A percentile compares a stretch with the other conserved stretches of the same genome.
Evolutionary conservation across 2,113 vertebrate genomes (phyloP).

Genomic region (Junco hyemalis): DNA sequence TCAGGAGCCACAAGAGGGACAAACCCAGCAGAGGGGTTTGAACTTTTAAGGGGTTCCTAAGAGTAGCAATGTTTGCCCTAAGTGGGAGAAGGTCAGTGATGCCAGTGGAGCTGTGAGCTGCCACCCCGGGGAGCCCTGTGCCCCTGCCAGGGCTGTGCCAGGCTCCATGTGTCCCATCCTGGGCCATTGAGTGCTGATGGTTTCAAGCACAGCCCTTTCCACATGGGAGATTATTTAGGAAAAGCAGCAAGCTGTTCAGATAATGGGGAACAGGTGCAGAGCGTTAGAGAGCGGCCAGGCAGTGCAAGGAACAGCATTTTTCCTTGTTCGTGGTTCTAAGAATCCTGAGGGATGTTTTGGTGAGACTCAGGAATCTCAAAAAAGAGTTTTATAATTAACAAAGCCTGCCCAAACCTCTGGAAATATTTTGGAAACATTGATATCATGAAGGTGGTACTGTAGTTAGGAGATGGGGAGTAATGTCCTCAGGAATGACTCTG

Average conservation of each 20-base stretch:
- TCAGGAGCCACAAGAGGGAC: not conserved
- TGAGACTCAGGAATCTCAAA: not conserved
- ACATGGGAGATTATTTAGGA: not conserved
- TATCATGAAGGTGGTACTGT: not conserved
- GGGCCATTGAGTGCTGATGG: not conserved
- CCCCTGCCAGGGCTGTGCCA: not conserved
- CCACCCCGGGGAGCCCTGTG: accelerated
- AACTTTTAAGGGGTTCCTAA: not conserved
- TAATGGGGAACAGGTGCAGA: constrained; percentile 24
- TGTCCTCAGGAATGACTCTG: not conserved
- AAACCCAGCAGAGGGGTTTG: not conserved
- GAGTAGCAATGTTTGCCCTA: not conserved
- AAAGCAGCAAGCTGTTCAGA: not conserved
- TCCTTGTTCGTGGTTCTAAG: not conserved
- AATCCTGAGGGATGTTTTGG: not conserved
- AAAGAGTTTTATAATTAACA: not conserved
- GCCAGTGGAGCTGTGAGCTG: not conserved
- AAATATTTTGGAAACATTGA: not conserved
- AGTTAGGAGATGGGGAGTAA: not conserved
- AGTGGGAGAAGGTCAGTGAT: not conserved
- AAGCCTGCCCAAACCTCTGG: not conserved
- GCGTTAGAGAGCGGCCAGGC: not conserved
- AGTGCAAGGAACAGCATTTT: not conserved
- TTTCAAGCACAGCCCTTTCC: not conserved
- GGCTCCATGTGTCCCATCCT: accelerated